phyloP scores from a whole-genome alignment of 2,888 invertebrate genomes.

The Mechanitis messenoides region DNA sequence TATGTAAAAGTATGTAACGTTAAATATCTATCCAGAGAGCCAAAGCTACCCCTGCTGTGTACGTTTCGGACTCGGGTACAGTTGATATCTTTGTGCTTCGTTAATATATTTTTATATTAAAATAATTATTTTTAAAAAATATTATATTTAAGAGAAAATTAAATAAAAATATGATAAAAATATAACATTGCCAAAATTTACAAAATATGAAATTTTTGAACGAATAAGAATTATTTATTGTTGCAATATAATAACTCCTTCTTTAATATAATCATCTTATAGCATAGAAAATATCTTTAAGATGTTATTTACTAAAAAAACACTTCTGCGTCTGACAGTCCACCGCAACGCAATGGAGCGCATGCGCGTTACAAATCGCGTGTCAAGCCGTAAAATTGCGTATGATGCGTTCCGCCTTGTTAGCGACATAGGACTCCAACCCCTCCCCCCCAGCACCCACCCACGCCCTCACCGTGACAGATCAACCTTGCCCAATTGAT shows the following conservation, averaged over 20 bases:
- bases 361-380: conserved; percentile 64
- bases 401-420: conserved; percentile 57
- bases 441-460: conserved; percentile 28
- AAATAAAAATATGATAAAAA: too few species aligned
- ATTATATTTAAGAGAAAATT: too few species aligned
- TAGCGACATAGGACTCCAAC: conserved; percentile 36
- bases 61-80: background rate
- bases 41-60: background rate
- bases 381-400: conserved; percentile 62
- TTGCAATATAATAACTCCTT: too few species aligned
- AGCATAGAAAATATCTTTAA: too few species aligned
- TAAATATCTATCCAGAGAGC: conserved; percentile 4
- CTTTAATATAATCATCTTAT: too few species aligned
- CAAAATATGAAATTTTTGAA: too few species aligned
- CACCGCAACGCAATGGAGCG: conserved; percentile 34
- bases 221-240: too few species aligned
- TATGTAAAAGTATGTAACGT: background rate
- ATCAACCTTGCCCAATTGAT: conserved; percentile 37
- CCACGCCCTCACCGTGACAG: conserved; percentile 33
- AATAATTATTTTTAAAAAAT: background rate
- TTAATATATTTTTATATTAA: background rate
- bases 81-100: background rate
- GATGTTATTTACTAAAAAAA: background rate
- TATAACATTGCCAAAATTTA: too few species aligned
- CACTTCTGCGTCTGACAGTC: conserved; percentile 10